Base-by-base conservation (phyloP, 2,888 invertebrate genomes). In the Mystacides longicornis region DNA sequence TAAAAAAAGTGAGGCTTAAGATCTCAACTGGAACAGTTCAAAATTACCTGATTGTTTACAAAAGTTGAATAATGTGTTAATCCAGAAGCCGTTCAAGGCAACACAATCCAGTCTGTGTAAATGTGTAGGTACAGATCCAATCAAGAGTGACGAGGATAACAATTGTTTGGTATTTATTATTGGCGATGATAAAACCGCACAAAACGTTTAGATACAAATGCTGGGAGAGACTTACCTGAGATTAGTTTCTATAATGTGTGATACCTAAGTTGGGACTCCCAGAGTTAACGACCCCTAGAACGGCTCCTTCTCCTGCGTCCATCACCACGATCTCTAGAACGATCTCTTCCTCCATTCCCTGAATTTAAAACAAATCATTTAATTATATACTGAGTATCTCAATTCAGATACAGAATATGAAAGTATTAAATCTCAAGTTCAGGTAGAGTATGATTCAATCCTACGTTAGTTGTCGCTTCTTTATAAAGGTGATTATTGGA, bases 261-360 rank as follows among this genome's bases (percentile, higher is more conserved):
- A 77, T 77, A 77, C 77, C 77, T 77, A 77, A 72, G 75, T 69
- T 69, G 69, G 65, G 64, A 46, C 53, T 59, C 59, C 57, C 51
- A 45, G 20, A 18, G 20, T 45, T 60, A 60, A 37, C 58, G 60
- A 11, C 60, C 60, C 9, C 60, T 58, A 3, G 60, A 60, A 9
- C 37, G 37, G 16, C 57, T 54, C 51, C 60, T 60, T 19, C 60
- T 54, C 23, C 60, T 56, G n/a, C 60, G 54, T n/a, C 60, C 55
- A 23, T 52, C 52, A 5, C 56, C 59, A 21, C 57, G 54, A 21
- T 75, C 71, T 52, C 75, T 73, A 14, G 71, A 66, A 51, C 74
- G 71, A 60, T 77, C 76, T 67, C 70, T 56, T 9, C 57, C 57
- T 21, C 59, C 54, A 16, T 51, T 52, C n/a, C 51, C 53, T 53